Percentiles rank a stretch among this genome's conserved stretches.
phyloP scores from a whole-genome alignment of 37 sponge, comb jelly and placozoan species.

The Bolinopsis microptera region DNA sequence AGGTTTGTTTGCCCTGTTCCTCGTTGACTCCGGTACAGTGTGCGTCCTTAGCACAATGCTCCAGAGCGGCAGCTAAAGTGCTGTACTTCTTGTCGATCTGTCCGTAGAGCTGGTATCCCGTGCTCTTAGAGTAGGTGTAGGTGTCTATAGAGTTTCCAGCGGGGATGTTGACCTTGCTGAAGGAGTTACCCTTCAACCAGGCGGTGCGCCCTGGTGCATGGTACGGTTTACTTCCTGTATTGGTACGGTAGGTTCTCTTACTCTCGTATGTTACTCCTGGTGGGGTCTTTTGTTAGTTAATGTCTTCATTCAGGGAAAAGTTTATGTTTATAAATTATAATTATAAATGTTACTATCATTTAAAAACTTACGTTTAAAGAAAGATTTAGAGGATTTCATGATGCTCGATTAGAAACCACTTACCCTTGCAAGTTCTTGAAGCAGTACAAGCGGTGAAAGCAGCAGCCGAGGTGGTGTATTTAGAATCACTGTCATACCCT shows the following conservation, averaged over 20 bases:
- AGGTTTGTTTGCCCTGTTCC: not conserved
- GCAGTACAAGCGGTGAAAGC: conserved; percentile 24
- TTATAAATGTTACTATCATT: too few species aligned
- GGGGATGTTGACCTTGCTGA: not conserved
- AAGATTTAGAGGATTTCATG: too few species aligned
- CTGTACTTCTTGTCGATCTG: not conserved
- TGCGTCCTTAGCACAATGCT: not conserved
- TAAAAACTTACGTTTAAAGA: too few species aligned
- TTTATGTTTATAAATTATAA: too few species aligned
- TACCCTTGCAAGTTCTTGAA: not conserved
- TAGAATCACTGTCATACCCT: not conserved
- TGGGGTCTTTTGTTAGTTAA: too few species aligned
- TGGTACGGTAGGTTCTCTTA: not conserved
- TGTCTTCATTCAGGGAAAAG: too few species aligned
- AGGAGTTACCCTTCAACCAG: conserved; percentile 8
- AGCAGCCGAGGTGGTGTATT: not conserved
- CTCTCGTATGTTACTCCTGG: conserved; percentile 21
- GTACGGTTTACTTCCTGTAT: not conserved
- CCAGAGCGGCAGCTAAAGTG: not conserved
- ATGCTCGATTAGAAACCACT: too few species aligned
- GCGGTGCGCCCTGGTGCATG: not conserved
- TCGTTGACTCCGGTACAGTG: not conserved
- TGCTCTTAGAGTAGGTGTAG: not conserved
- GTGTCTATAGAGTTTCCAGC: not conserved
- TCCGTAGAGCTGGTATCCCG: not conserved